phyloP scores from a whole-genome alignment of 2,888 invertebrate genomes.

The Drosophila barbarae region DNA sequence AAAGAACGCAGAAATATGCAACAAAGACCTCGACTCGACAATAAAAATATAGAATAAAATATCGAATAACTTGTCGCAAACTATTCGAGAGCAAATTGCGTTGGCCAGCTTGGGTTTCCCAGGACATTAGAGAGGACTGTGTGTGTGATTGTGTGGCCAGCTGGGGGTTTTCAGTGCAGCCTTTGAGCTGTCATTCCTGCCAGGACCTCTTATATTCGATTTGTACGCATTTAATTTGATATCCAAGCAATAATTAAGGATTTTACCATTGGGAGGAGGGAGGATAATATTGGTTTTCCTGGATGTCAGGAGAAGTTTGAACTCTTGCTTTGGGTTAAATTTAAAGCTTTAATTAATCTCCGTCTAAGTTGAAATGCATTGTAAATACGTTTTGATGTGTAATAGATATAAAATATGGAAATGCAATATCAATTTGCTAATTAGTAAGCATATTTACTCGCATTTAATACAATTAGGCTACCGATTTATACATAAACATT shows the following conservation, averaged over 20 bases:
- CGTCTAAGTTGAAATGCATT: background rate
- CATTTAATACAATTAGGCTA: background rate
- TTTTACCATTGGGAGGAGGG: background rate
- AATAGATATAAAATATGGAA: background rate
- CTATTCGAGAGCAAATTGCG: constrained; percentile 40
- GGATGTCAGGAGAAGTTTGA: background rate
- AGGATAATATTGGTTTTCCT: background rate
- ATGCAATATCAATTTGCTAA: too few species aligned
- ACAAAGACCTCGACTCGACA: constrained; percentile 56
- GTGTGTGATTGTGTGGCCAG: constrained; percentile 13
- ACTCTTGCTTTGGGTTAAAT: too few species aligned
- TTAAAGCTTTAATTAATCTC: background rate
- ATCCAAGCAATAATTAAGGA: constrained; percentile 10
- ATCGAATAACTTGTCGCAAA: constrained; percentile 64
- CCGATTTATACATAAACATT: background rate
- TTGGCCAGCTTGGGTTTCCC: constrained; percentile 39
- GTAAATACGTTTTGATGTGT: background rate
- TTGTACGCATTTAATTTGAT: constrained; percentile 10
- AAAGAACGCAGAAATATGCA: constrained; percentile 42
- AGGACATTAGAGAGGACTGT: constrained; percentile 35
- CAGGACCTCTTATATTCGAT: background rate
- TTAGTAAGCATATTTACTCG: background rate
- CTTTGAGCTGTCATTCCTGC: constrained; percentile 8
- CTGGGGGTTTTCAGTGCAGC: constrained; percentile 6
- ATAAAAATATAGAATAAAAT: constrained; percentile 45